A percentile compares a stretch with the other conserved stretches of the same genome.
phyloP scores from a whole-genome alignment of 2,113 vertebrate species.

The Chloropsis cyanopogon region DNA sequence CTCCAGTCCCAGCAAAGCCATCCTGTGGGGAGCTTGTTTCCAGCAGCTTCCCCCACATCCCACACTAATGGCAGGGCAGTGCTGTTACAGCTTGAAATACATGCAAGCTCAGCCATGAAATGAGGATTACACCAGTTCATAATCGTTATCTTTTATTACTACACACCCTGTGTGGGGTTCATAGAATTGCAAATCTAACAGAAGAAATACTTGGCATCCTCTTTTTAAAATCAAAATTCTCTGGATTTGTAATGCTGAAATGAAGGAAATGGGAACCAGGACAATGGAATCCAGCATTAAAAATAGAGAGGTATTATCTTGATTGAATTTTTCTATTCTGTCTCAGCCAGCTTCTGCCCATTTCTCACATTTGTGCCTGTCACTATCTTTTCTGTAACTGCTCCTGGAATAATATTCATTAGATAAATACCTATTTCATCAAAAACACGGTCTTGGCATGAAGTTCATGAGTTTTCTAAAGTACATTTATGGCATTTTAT shows the following conservation, averaged over 20 bases:
- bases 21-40: neutral
- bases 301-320: neutral
- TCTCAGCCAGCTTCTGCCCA: neutral
- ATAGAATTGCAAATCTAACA: slow-evolving; percentile 6
- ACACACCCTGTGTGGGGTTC: neutral
- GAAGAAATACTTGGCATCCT: neutral
- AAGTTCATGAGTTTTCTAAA: neutral
- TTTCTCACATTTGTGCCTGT: neutral
- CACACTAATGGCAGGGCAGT: neutral
- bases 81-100: neutral
- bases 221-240: neutral
- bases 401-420: neutral
- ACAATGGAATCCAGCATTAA: neutral
- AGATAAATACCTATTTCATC: neutral
- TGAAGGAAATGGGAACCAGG: neutral
- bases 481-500: neutral
- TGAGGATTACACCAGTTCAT: neutral
- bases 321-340: slow-evolving; percentile 9
- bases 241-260: neutral
- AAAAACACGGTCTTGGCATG: neutral
- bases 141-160: slow-evolving; percentile 26
- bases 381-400: neutral
- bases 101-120: neutral
- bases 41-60: neutral
- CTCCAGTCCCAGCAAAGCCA: neutral